These are phyloP conservation scores for Alloscopus bannaensis DNA, from an alignment of 2,888 invertebrate species.

Conservation along the genomic window DNA sequence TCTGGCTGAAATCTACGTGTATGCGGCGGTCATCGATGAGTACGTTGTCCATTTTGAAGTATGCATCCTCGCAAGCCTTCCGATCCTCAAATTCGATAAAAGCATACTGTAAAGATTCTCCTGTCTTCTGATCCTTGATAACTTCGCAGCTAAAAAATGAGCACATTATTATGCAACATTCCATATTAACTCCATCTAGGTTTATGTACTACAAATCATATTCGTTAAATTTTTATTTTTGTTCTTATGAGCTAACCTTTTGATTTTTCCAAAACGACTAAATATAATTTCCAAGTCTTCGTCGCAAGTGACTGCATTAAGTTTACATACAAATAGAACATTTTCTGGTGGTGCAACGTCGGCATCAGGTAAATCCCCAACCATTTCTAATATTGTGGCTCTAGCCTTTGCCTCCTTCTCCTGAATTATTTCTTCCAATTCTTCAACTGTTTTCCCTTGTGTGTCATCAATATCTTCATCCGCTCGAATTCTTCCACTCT, in stretches of 20 bases:
- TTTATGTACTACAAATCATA: not conserved
- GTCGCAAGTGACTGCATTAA: conserved; percentile 98
- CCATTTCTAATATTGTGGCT: conserved; percentile 98
- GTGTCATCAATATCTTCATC: conserved; percentile 96
- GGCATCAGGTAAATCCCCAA: conserved; percentile 97
- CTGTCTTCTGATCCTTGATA: conserved; percentile 93
- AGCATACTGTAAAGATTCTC: conserved; percentile 98
- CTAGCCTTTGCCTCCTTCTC: conserved; percentile 96
- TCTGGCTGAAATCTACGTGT: conserved; percentile 99
- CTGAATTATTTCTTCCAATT: conserved; percentile 90
- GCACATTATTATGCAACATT: not conserved
- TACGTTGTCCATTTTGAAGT: conserved; percentile 99
- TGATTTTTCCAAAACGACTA: conserved; percentile 94
- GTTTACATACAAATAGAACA: conserved; percentile 98
- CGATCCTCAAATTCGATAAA: conserved; percentile 97
- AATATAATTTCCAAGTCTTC: conserved; percentile 99
- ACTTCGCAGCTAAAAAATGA: conserved; percentile 87
- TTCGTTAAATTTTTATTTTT: conserved; percentile 6
- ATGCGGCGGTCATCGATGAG: conserved; percentile 98
- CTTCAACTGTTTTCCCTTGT: conserved; percentile 87
- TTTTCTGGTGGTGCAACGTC: conserved; percentile 99
- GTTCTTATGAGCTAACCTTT: conserved; percentile 76
- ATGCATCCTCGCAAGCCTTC: conserved; percentile 97
- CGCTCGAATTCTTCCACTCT: conserved; percentile 91
- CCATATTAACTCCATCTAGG: not conserved